Evolutionary conservation across 2,888 invertebrate species (phyloP).

Genomic region (Neoaliturus tenellus): DNA sequence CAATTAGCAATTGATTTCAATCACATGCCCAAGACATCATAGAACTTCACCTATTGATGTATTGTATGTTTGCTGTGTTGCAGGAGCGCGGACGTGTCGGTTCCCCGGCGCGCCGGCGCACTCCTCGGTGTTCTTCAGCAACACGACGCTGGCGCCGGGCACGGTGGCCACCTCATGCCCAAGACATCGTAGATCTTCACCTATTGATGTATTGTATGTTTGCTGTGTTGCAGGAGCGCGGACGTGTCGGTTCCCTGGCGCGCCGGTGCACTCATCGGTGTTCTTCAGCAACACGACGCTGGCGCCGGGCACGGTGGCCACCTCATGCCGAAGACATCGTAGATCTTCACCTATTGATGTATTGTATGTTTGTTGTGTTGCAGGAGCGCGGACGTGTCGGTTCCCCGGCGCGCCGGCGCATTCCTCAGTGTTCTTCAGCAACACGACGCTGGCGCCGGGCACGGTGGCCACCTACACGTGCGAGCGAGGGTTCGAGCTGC

Average conservation of each 20-base stretch:
- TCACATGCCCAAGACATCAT: no score
- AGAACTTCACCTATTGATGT: no score
- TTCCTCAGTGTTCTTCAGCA: constrained; percentile 86
- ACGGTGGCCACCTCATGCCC: constrained; percentile 89
- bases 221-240: constrained; percentile 63
- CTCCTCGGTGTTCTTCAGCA: constrained; percentile 86
- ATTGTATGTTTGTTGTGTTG: constrained; percentile 57
- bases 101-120: constrained; percentile 78
- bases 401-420: constrained; percentile 96
- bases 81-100: no score
- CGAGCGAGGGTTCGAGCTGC: constrained; percentile 91
- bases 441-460: constrained; percentile 77
- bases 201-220: no score
- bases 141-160: constrained; percentile 77
- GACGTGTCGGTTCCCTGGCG: constrained; percentile 90
- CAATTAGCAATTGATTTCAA: no score
- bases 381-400: constrained; percentile 76
- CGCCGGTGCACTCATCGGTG: constrained; percentile 91
- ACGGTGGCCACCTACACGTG: constrained; percentile 90
- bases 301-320: constrained; percentile 82
- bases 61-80: no score
- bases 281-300: constrained; percentile 82
- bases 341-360: no score
- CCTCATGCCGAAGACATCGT: no score
- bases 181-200: no score